Conservation (phyloP, 2,797 vertebrate species). For the Microctenopoma steveboyesi region DNA sequence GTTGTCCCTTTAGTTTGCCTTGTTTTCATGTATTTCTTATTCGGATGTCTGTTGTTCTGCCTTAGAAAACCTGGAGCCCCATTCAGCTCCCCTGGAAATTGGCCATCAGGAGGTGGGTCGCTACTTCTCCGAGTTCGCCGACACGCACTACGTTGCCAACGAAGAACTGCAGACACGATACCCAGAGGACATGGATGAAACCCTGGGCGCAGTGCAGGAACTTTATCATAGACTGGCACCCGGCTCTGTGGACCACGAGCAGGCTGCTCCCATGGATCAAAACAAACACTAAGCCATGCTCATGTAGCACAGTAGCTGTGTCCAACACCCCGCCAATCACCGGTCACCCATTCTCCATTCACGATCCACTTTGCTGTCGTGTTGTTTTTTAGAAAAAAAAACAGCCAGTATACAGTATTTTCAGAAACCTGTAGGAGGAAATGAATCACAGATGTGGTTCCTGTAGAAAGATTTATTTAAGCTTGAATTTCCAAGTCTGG, state of each 20-base stretch:
- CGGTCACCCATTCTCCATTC: constrained; percentile 40
- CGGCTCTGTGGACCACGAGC: constrained; percentile 53
- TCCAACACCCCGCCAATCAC: not conserved
- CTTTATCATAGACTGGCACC: constrained; percentile 83
- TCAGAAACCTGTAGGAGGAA: constrained; percentile 5
- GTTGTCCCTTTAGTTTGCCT: not conserved
- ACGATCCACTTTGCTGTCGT: constrained; percentile 40
- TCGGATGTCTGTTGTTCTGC: not conserved
- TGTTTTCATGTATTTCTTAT: not conserved
- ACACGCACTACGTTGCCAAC: constrained; percentile 90
- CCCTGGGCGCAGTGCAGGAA: constrained; percentile 83
- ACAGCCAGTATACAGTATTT: constrained; percentile 17
- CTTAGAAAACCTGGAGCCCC: constrained; percentile 94
- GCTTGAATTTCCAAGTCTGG: not conserved
- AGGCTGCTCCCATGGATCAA: constrained; percentile 58
- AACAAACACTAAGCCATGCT: constrained; percentile 58
- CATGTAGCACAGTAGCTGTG: constrained; percentile 58
- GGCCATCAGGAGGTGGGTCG: constrained; percentile 94
- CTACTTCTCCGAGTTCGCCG: constrained; percentile 92
- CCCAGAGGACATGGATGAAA: constrained; percentile 89
- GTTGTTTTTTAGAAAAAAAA: constrained; percentile 5
- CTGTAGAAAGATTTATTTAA: not conserved
- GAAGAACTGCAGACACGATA: constrained; percentile 91
- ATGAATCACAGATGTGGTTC: not conserved
- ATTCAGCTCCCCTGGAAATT: constrained; percentile 90